Conservation (phyloP, 2,113 vertebrate species). For the Callionymus lyra region DNA sequence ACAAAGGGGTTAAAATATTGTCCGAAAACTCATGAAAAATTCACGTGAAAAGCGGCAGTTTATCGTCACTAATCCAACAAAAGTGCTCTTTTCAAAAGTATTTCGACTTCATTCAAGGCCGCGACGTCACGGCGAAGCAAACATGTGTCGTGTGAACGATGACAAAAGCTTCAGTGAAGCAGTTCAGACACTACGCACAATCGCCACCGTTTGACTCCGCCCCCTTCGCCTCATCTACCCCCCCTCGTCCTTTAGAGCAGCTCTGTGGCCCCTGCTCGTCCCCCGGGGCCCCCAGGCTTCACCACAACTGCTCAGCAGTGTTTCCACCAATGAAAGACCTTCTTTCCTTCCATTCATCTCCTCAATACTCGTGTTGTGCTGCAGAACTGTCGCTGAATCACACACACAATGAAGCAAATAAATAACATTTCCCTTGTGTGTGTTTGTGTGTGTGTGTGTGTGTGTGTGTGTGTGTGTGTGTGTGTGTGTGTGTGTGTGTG, state of each 20-base stretch:
- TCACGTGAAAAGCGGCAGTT: no score
- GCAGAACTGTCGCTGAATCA: no score
- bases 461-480: background rate
- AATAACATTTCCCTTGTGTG: slow-evolving; percentile 32
- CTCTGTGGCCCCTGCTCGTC: slow-evolving; percentile 26
- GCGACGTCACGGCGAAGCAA: no score
- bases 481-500: background rate
- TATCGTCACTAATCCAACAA: no score
- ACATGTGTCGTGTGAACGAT: slow-evolving; percentile 18
- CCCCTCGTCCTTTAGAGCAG: slow-evolving; percentile 14
- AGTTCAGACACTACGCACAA: slow-evolving; percentile 47
- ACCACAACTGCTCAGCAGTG: slow-evolving; percentile 30
- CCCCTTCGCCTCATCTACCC: slow-evolving; percentile 20
- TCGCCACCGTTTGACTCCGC: slow-evolving; percentile 34
- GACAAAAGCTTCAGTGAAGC: slow-evolving; percentile 59
- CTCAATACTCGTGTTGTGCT: background rate
- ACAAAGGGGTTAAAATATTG: no score
- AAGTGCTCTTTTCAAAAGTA: no score
- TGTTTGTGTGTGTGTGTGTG: slow-evolving; percentile 19
- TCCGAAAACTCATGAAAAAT: no score
- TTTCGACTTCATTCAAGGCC: no score
- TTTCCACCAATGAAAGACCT: slow-evolving; percentile 42
- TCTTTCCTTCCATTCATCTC: slow-evolving; percentile 44
- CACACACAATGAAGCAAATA: slow-evolving; percentile 26
- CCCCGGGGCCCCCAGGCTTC: slow-evolving; percentile 46